Base-by-base conservation (phyloP, 2,888 invertebrate species). In the Rosalia funebris region DNA sequence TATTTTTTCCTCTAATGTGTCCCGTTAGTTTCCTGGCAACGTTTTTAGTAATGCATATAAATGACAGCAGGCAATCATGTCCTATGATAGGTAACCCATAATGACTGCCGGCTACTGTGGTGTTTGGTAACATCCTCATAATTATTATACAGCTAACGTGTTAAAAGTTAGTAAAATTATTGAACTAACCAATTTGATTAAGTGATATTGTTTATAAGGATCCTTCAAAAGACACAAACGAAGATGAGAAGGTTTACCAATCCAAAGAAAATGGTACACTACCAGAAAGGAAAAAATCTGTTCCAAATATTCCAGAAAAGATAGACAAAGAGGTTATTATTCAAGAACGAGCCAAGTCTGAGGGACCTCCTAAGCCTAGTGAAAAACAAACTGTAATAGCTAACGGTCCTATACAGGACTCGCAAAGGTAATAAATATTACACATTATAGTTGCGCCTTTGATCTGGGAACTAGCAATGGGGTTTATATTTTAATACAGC, bases 281-380 rank as follows among this genome's bases (percentile, higher is more conserved):
- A 19, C 45, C 48, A 69, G 75, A 69, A 62, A 64, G 63, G 34
- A 62, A 69, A 48, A 69, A 67, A 53, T 63, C 71, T 32, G 68
- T 64, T 36, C 62, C 68, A 12, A 68, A 66, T 57, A 60, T 69
- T 48, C 57, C 64, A 14, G 71, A 73, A 55, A 73, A 74, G 60
- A 57, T 62, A 5, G 62, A 62, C 36, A 71, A 65, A 53, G 70
- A 72, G 46, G 11, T 58, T 9, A 34, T 52, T 11, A 54, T 39
- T 37, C 65, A 63, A 32, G 67, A 70, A 50, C 57, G 63, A 60
- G 70, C 61, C 9, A 70, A 68, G 53, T 66, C 66, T 4, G 67
- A 70, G 53, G 69, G 64, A 25, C 68, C 68, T 16, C 62, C 61
- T 20, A 67, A 57, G 44, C 47, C 48, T 50, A 20, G 39, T 47